Evolutionary conservation across 2,113 vertebrate genomes (phyloP).

Genomic region (Odontesthes bonariensis): DNA sequence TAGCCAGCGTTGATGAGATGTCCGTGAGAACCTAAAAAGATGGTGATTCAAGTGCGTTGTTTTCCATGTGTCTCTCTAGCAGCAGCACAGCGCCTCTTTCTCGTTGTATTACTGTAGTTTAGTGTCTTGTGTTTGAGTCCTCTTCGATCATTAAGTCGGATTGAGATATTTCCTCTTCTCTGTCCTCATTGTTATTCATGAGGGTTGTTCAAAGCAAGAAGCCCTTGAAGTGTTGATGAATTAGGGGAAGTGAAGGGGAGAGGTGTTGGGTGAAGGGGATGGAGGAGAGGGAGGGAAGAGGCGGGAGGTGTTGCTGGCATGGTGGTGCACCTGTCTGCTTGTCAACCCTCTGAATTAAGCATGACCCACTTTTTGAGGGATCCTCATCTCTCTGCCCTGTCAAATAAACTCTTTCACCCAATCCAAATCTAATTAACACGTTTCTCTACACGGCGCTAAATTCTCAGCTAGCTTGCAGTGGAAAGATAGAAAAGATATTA

Average conservation of each 20-base stretch:
- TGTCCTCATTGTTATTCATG: constrained; percentile 72
- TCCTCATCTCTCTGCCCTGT: constrained; percentile 4
- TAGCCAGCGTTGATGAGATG: no score
- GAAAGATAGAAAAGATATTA: constrained; percentile 21
- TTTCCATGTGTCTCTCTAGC: not conserved
- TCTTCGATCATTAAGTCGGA: constrained; percentile 47
- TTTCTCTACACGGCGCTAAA: constrained; percentile 26
- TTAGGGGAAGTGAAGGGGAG: constrained; percentile 30
- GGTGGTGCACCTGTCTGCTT: constrained; percentile 64
- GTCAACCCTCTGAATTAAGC: constrained; percentile 54
- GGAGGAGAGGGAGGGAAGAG: constrained; percentile 2
- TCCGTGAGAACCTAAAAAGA: no score
- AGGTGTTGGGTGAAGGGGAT: constrained; percentile 49
- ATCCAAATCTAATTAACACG: constrained; percentile 53
- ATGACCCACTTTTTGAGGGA: constrained; percentile 61
- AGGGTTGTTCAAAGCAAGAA: constrained; percentile 50
- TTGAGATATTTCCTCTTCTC: constrained; percentile 46
- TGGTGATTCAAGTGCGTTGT: no score
- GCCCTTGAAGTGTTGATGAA: constrained; percentile 75
- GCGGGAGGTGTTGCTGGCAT: constrained; percentile 53
- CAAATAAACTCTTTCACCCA: constrained; percentile 9
- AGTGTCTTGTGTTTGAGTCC: constrained; percentile 49
- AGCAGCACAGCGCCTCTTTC: constrained; percentile 7
- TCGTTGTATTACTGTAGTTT: constrained; percentile 34
- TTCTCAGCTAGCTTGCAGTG: constrained; percentile 31